Evolutionary conservation across 2,113 vertebrate genomes (phyloP).

Genomic region (Gobius niger): DNA sequence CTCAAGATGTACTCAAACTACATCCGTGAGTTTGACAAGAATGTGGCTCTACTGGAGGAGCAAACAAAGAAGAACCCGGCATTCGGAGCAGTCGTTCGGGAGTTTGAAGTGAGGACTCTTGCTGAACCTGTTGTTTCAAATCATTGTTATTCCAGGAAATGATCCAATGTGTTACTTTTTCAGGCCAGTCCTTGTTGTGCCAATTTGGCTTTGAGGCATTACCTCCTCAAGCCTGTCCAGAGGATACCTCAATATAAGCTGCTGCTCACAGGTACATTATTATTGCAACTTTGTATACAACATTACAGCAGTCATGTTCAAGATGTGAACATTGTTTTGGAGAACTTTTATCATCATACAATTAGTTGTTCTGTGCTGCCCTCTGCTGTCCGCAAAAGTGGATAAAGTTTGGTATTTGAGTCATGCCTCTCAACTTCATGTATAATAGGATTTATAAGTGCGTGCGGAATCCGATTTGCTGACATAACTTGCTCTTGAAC

Average conservation of each 20-base stretch:
- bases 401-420: slow-evolving; percentile 1
- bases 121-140: slow-evolving; percentile 46
- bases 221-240: slow-evolving; percentile 95
- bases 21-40: slow-evolving; percentile 97
- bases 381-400: slow-evolving; percentile 42
- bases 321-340: no score
- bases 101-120: slow-evolving; percentile 87
- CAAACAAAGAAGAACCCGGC: slow-evolving; percentile 89
- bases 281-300: background rate
- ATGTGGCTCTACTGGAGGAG: slow-evolving; percentile 90
- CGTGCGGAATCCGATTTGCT: slow-evolving; percentile 48
- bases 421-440: slow-evolving; percentile 6
- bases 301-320: background rate
- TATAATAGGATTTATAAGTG: slow-evolving; percentile 46
- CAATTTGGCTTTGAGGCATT: slow-evolving; percentile 91
- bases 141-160: background rate
- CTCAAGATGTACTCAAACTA: slow-evolving; percentile 99
- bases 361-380: slow-evolving; percentile 35
- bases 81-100: slow-evolving; percentile 85
- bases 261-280: slow-evolving; percentile 86
- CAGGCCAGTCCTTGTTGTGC: slow-evolving; percentile 92
- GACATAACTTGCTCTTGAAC: slow-evolving; percentile 55
- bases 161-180: slow-evolving; percentile 23
- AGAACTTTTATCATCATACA: background rate
- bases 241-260: slow-evolving; percentile 97